Base-by-base conservation (phyloP, 2,797 vertebrate genomes). In the Neomorphus geoffroyi region DNA sequence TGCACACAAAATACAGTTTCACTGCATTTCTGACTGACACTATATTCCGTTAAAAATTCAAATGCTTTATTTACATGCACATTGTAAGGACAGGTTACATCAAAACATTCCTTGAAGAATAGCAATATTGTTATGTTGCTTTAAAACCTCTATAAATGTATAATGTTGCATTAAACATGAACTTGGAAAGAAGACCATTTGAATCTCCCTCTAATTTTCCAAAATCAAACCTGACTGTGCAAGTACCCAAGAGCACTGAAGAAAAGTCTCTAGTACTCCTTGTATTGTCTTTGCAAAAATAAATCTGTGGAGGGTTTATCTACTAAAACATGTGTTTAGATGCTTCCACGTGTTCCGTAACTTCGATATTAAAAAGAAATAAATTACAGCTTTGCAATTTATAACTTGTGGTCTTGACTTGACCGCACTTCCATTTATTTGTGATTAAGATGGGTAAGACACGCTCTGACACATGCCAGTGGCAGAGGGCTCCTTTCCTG, bases 401-500 rank as follows among this genome's bases (percentile, higher is more conserved):
- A 1, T 18, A 41, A 41, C 28, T 13, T 13, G 23, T 8, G 28
- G 2, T 8, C 66, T 66, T 64, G 50, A 12, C 26, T 14, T n/a
- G 35, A 45, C 6, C 5, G 10, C 5, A 1, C 6, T 62, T 43
- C 60, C 37, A 24, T 14, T 24, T 60, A 6, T 12, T 33, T 7
- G 83, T 46, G 73, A 41, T 6, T 5, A 6, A 27, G 81, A 4
- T 4, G 9, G 33, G 35, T 1, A 27, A 56, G 48, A 35, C 33
- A 1, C 0, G 17, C 70, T 24, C 39, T 5, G 50, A 41, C n/a
- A 18, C 2, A 18, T 7, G 0, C 15, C 2, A 15, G 23, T 0
- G 70, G 61, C 65, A 23, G 26, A 16, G 28, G 1, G n/a, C 0
- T 39, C 41, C 6, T 9, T 13, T 35, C n/a, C 73, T 17, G 18